Conservation (phyloP, 2,797 vertebrate genomes). For the Bufotes viridis region DNA sequence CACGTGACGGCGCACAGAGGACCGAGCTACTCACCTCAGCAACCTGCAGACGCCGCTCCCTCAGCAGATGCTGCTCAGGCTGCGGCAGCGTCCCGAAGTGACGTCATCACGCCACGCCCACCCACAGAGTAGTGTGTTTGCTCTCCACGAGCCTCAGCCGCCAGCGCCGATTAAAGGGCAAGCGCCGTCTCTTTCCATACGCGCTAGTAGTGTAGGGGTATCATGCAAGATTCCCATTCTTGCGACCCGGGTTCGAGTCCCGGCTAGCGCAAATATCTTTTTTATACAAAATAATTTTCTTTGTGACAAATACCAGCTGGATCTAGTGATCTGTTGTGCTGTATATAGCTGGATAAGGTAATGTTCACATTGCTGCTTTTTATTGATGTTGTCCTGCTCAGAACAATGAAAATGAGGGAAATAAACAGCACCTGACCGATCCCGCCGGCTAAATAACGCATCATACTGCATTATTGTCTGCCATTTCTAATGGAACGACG, state of each 20-base stretch:
- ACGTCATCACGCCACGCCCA: constrained; percentile 39
- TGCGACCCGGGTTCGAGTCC: constrained; percentile 86
- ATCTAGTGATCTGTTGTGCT: too few species aligned
- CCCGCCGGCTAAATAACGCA: too few species aligned
- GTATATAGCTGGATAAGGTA: too few species aligned
- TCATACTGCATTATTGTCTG: too few species aligned
- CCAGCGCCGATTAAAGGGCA: not conserved
- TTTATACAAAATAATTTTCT: not conserved
- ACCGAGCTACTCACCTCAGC: constrained; percentile 13
- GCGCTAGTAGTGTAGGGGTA: constrained; percentile 79
- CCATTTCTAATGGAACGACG: too few species aligned
- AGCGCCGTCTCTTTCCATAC: accelerated
- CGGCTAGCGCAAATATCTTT: constrained; percentile 30
- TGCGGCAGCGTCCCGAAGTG: not conserved
- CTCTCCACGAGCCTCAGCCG: too few species aligned
- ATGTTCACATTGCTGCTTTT: too few species aligned
- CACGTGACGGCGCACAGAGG: not conserved
- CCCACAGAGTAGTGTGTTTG: not conserved
- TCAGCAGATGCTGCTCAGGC: not conserved
- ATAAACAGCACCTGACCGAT: too few species aligned
- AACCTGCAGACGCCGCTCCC: not conserved
- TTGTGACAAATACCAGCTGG: too few species aligned
- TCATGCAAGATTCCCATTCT: constrained; percentile 99
- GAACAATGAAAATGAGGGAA: too few species aligned
- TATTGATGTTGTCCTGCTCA: too few species aligned